Evolutionary conservation across 2,888 invertebrate species (phyloP), one percentile per base, ranked within the genome.

Genomic region (Cybosia mesomella): DNA sequence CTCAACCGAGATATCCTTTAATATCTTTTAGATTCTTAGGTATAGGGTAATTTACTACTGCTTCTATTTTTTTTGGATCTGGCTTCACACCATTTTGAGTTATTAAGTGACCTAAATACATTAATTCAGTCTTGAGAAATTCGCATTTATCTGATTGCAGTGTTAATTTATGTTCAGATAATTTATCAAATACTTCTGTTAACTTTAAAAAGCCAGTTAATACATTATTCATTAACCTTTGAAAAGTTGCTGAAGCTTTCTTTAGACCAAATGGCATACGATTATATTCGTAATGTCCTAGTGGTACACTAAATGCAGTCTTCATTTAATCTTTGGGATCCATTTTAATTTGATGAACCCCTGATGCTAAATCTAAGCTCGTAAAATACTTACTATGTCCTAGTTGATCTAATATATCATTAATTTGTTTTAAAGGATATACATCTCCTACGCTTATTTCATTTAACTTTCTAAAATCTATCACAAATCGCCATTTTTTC

Each of bases 301-400:
- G 22, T 22, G 43, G 39, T 7, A 21, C 24, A 24, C 21, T 34
- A 24, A 60, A 60, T 21, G 22, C 60, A 3, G 60, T 60, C 22
- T 60, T 60, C 10, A 21, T 3, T 11, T 11, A 1, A 28, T 60
- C 60, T 13, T 39, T 22, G 7, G 60, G 43, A 15, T 24, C 22
- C 43, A 60, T 22, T 13, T 22, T 21, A 24, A 43, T 60, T 22
- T 60, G 43, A 7, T 60, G 43, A 22, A 60, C 43, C 4, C 24
- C 60, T 13, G 43, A 43, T 15, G 39, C 60, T 8, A 60, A 22
- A 15, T 60, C 60, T 22, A 60, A 18, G 1, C 39, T 60, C 4
- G 11, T 60, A 11, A 60, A 39, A 22, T 60, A 60, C 3, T 60
- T 60, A 18, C 22, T 24, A 22, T 60, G 60, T 39, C 60, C 60